Percentiles rank a stretch among this genome's conserved stretches.
Conservation (phyloP, 2,113 vertebrate species). For the Aspiorhynchus laticeps region DNA sequence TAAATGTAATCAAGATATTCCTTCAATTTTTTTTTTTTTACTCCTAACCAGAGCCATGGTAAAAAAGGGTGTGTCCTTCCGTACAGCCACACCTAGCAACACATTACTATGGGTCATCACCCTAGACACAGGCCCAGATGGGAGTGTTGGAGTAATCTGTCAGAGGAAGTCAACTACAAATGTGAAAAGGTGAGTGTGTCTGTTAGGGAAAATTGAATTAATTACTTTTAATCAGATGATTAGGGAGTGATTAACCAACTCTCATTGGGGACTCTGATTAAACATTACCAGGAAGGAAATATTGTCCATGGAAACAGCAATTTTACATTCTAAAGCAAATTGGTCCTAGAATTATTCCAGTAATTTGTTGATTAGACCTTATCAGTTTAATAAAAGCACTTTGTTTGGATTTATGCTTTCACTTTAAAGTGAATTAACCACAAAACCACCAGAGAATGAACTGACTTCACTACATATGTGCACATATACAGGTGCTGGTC, state of each 20-base stretch:
- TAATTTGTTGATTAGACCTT: neutral
- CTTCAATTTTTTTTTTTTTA: constrained; percentile 55
- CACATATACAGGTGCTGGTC: too few relatives aligned
- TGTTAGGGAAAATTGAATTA: neutral
- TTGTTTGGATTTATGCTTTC: neutral
- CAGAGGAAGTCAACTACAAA: constrained; percentile 75
- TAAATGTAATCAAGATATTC: constrained; percentile 22
- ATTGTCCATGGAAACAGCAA: neutral
- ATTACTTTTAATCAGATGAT: constrained; percentile 22
- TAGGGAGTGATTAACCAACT: neutral
- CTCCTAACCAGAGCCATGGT: constrained; percentile 81
- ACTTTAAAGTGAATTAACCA: neutral
- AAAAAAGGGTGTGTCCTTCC: constrained; percentile 83
- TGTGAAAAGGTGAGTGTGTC: constrained; percentile 75
- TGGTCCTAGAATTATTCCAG: neutral
- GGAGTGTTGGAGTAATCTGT: constrained; percentile 81
- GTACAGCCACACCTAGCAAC: constrained; percentile 82
- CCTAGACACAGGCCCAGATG: constrained; percentile 72
- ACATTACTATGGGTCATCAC: constrained; percentile 84
- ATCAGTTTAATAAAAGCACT: neutral
- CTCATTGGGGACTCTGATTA: neutral
- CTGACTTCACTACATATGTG: neutral
- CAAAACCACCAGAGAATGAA: neutral
- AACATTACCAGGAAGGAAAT: neutral
- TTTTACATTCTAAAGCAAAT: constrained; percentile 11